phyloP scores from a whole-genome alignment of 2,888 invertebrate species.

The Nephrotoma appendiculata region DNA sequence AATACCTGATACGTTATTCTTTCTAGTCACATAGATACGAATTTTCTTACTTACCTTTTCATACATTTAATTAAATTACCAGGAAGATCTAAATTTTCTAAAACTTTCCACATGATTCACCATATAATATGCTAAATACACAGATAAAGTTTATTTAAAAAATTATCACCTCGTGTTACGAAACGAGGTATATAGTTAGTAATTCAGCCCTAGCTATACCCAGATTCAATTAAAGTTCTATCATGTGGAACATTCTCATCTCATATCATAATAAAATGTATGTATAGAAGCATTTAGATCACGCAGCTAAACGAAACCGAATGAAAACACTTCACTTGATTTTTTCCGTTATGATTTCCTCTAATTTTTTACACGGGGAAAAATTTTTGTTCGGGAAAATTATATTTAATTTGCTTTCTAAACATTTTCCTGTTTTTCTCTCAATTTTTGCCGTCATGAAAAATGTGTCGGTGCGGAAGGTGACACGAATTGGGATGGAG shows the following conservation, averaged over 20 bases:
- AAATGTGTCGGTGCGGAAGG: not conserved
- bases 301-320: not conserved
- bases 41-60: no score
- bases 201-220: not conserved
- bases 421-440: not conserved
- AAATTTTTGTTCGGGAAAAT: not conserved
- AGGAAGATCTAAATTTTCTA: no score
- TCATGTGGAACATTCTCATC: not conserved
- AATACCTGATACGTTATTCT: no score
- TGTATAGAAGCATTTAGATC: not conserved
- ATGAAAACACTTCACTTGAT: not conserved
- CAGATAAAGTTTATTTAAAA: not conserved
- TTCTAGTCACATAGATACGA: no score
- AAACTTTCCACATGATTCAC: not conserved
- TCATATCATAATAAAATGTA: not conserved
- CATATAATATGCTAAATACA: not conserved
- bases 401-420: not conserved
- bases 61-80: no score
- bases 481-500: not conserved
- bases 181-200: not conserved
- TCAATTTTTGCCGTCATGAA: not conserved
- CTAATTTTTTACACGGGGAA: not conserved
- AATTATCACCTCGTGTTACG: not conserved
- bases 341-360: not conserved
- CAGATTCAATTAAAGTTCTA: not conserved